Evolutionary conservation across 2,797 vertebrate genomes (phyloP).

Genomic region (Melanotaenia nigrans): DNA sequence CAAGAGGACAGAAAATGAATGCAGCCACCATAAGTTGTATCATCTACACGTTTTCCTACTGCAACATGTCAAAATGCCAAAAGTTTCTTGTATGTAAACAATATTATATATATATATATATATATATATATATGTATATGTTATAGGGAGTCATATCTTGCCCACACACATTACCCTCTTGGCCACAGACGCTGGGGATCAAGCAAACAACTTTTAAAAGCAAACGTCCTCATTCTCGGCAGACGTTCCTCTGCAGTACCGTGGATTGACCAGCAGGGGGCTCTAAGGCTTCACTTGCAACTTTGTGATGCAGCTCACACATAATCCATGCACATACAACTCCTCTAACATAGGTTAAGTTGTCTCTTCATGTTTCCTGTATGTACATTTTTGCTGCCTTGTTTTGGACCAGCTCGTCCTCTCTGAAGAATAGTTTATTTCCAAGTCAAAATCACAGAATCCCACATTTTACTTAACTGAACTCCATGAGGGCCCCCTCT

Average conservation of each 20-base stretch:
- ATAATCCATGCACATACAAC: not conserved
- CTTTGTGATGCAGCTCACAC: not conserved
- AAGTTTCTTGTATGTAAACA: no score
- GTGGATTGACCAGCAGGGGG: conserved; percentile 29
- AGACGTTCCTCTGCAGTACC: conserved; percentile 11
- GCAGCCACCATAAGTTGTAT: no score
- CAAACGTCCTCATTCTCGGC: not conserved
- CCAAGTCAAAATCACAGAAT: no score
- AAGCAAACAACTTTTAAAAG: not conserved
- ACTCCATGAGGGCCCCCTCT: not conserved
- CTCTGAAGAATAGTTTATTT: not conserved
- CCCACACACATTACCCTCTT: not conserved
- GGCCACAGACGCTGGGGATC: not conserved
- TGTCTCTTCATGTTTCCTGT: not conserved
- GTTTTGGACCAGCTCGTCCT: not conserved
- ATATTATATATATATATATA: not conserved
- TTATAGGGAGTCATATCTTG: not conserved
- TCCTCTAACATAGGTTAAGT: not conserved
- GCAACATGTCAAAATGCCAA: no score
- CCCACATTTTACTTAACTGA: no score
- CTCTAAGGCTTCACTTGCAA: not conserved
- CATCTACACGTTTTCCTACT: no score
- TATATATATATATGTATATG: no score
- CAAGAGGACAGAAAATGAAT: no score
- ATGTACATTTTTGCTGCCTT: not conserved